Evolutionary conservation across 1,140 invertebrate species (phyloP), one percentile per base, ranked within the genome.

Genomic region (Grapholita molesta): DNA sequence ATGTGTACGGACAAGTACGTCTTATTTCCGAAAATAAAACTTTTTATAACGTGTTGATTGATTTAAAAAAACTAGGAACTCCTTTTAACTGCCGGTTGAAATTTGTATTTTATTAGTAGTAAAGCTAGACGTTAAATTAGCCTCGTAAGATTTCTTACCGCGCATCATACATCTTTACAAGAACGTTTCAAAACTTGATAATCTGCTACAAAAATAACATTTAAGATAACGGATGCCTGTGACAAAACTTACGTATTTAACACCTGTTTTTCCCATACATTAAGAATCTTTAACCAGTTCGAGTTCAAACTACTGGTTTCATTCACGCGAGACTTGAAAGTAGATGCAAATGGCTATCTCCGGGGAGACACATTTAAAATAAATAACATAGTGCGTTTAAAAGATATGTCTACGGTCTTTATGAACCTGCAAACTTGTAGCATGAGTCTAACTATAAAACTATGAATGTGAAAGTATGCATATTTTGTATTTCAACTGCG

Each of bases 251-350:
- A 48, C 42, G 42, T 48, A 48, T 48, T 30, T 48, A 48, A 21
- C 42, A 48, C 42, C 42, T 48, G 42, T 48, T 48, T 48, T 48
- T 48, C 42, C 42, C 42, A 48, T 48, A 48, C 42, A 48, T 48
- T 48, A 48, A 48, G 42, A 15, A n/a, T 48, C 42, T 48, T 48
- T 48, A 48, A 48, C 42, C 42, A 48, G 42, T 48, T 21, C 42
- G 42, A 48, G 15, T 48, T 21, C 42, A 1, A n/a, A 48, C 42
- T 48, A 48, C 42, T 48, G 15, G 42, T 48, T 48, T 48, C 42
- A 48, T 48, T 48, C 42, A 48, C 42, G 42, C 42, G 42, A 48
- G 15, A 48, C 42, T 48, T 48, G 42, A 48, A 48, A 48, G 42
- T 21, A 48, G 42, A 48, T 48, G 42, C 42, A 48, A 48, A 48